Evolutionary conservation across 2,888 invertebrate species (phyloP).

Genomic region (Eustalomyia histrio): DNA sequence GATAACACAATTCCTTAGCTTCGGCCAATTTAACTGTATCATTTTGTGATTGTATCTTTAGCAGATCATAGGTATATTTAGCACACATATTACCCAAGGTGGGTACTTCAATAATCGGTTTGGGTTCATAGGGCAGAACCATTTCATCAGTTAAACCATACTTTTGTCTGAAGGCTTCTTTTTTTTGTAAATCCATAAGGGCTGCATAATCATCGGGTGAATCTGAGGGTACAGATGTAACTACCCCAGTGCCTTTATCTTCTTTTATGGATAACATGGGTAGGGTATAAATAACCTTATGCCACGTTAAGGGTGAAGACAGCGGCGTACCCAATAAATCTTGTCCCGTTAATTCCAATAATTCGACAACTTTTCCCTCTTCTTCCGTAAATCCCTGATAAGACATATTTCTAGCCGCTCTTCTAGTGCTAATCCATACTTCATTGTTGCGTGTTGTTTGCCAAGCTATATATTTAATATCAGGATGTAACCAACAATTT

Average conservation of each 20-base stretch:
- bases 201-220: constrained; percentile 99
- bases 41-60: constrained; percentile 99
- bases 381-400: constrained; percentile 93
- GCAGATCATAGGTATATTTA: constrained; percentile 88
- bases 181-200: constrained; percentile 95
- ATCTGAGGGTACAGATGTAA: constrained; percentile 98
- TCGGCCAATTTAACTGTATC: constrained; percentile 95
- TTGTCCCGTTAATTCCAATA: constrained; percentile 86
- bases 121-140: constrained; percentile 84
- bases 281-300: constrained; percentile 92
- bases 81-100: constrained; percentile 93
- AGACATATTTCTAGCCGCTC: constrained; percentile 96
- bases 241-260: constrained; percentile 98
- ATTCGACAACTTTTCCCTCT: constrained; percentile 88
- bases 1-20: constrained; percentile 97
- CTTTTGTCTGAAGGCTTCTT: constrained; percentile 94
- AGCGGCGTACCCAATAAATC: constrained; percentile 91
- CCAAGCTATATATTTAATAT: constrained; percentile 95
- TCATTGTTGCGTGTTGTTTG: constrained; percentile 85
- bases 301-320: constrained; percentile 90
- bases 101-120: constrained; percentile 95
- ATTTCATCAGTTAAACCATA: constrained; percentile 86
- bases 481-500: constrained; percentile 98
- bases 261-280: constrained; percentile 99
- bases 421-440: constrained; percentile 91